phyloP scores from a whole-genome alignment of 2,113 vertebrate species.

The Globicephala melas region DNA sequence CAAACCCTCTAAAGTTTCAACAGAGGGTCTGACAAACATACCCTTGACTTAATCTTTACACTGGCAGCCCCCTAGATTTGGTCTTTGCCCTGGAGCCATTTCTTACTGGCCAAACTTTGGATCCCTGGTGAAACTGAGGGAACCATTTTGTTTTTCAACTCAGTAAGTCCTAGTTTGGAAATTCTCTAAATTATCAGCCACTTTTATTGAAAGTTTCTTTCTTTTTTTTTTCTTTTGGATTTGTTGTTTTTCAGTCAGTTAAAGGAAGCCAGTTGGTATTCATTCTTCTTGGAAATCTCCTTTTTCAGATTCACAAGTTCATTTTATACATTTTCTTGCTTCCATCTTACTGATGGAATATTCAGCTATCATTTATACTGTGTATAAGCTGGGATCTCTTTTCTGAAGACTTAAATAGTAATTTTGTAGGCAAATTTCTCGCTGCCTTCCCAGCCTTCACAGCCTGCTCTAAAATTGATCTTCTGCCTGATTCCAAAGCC shows the following conservation, averaged over 20 bases:
- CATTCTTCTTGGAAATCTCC: not conserved
- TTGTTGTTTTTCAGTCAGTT: not conserved
- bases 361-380: not conserved
- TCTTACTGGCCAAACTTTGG: not conserved
- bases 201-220: not conserved
- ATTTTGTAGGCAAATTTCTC: not conserved
- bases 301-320: not conserved
- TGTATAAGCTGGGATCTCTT: not conserved
- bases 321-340: not conserved
- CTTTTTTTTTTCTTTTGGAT: not conserved
- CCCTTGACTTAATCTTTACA: not conserved
- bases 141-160: not conserved
- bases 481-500: not conserved
- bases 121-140: not conserved
- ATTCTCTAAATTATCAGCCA: not conserved
- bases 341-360: not conserved
- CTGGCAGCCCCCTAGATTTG: not conserved
- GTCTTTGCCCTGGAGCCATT: not conserved
- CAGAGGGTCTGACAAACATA: not conserved
- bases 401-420: not conserved
- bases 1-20: not conserved
- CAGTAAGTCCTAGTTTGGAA: not conserved
- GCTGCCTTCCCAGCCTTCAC: not conserved
- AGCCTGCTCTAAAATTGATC: not conserved
- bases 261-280: not conserved